phyloP scores from a whole-genome alignment of 2,113 vertebrate genomes.

The Coryphaenoides rupestris region DNA sequence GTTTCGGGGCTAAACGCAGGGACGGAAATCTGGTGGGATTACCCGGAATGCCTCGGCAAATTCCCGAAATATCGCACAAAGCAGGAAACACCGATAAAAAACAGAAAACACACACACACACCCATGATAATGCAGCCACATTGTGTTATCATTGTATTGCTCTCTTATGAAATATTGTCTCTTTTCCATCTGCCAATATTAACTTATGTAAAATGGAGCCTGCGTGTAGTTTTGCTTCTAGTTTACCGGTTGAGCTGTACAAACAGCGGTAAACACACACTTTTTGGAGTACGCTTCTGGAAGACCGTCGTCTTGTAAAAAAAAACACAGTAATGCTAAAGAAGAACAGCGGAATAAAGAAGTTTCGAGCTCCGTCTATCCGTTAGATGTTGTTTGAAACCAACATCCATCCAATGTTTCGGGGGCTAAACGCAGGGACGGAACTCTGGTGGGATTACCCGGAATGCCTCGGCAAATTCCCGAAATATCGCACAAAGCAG shows the following conservation, averaged over 20 bases:
- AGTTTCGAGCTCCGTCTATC: background rate
- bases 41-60: conserved; percentile 22
- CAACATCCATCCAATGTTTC: background rate
- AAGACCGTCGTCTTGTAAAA: no score
- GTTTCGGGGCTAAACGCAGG: background rate
- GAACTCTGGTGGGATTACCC: conserved; percentile 22
- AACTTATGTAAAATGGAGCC: no score
- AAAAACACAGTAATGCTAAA: no score
- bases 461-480: conserved; percentile 30
- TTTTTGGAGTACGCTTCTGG: no score
- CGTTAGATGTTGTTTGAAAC: background rate
- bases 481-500: conserved; percentile 45
- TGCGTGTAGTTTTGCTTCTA: no score
- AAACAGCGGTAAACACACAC: no score
- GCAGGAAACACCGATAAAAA: conserved; percentile 47
- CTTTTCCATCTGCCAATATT: no score
- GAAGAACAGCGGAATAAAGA: no score
- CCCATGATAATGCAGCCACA: no score
- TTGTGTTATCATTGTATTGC: no score
- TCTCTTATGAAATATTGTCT: no score
- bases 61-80: conserved; percentile 43
- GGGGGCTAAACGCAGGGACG: background rate
- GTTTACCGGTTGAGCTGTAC: no score
- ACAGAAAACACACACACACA: background rate
- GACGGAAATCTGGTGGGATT: conserved; percentile 16